phyloP scores from a whole-genome alignment of 1,140 invertebrate genomes.

The Meloidogyne hapla region DNA sequence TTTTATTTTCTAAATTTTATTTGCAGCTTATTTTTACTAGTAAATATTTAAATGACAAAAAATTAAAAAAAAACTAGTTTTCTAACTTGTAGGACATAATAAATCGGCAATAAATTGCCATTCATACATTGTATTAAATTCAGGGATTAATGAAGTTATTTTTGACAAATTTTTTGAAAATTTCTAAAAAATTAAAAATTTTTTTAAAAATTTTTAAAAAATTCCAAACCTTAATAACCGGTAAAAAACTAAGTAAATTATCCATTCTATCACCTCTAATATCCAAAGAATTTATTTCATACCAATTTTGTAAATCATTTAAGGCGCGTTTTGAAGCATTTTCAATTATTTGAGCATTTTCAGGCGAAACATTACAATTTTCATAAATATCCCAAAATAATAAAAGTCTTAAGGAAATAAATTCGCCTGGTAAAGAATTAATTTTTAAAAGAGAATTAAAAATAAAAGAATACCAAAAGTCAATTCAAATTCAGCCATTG shows the following conservation, averaged over 20 bases:
- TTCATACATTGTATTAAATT: slow-evolving; percentile 17
- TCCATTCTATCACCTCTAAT: slow-evolving; percentile 2
- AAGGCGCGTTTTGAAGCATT: slow-evolving; percentile 45
- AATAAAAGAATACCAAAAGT: slow-evolving; percentile 31
- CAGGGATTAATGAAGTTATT: not conserved
- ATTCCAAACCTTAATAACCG: slow-evolving; percentile 7
- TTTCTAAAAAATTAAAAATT: not conserved
- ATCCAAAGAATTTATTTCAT: slow-evolving; percentile 27
- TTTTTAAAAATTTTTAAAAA: not conserved
- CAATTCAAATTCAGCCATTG: slow-evolving; percentile 32
- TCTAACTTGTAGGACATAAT: slow-evolving; percentile 4
- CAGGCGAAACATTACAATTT: not conserved
- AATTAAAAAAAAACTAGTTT: not conserved
- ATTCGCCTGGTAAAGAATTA: slow-evolving; percentile 39
- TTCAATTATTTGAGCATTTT: not conserved
- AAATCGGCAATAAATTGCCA: slow-evolving; percentile 26
- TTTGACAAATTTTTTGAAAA: not conserved
- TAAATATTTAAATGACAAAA: slow-evolving; percentile 7
- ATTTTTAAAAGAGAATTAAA: not conserved
- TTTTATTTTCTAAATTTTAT: not conserved
- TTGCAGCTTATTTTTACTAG: not conserved
- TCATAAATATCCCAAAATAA: slow-evolving; percentile 56
- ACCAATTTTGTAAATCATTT: slow-evolving; percentile 53
- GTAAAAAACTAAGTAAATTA: not conserved
- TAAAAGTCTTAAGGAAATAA: slow-evolving; percentile 54